Base-by-base conservation (phyloP, 64 coral and sea anemone species). In the Acropora yongei region DNA sequence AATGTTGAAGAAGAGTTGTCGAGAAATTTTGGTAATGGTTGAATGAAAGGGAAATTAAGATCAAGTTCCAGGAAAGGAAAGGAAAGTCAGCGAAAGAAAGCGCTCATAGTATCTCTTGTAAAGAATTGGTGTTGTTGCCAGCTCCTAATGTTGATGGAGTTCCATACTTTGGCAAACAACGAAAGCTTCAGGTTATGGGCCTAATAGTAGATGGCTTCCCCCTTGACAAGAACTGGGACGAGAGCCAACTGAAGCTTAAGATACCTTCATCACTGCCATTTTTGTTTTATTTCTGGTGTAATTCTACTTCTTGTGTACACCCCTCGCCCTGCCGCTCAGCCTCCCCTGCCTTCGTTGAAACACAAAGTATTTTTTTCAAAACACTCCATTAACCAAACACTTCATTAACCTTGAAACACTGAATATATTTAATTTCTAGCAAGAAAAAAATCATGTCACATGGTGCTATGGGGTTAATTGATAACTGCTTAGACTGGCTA, bases 171-270 rank as follows among this genome's bases (percentile, higher is more conserved):
- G 78, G 44, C 16, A 41, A 80, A 49, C 71, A 91, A 79, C 42
- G 89, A 67, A 91, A 91, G 57, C 78, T 91, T 3, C 46, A 91
- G 78, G 89, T 82, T 8, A 53, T 80, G 41, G 89, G 78, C 2
- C 19, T 91, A 6, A 91, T 91, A 72, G 10, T 91, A 68, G 78
- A 91, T 91, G 60, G 78, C 1, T 91, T 91, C 78, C 89, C 89
- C 2, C 68, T 91, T 3, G 89, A 91, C 16, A 91, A 82, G 72
- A 49, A 41, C 41, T 91, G 89, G 79, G 48, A 91, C 68, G 65
- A 68, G 13, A 80, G 50, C 47, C 58, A 91, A 82, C 89, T 91
- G 6, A 78, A 69, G 2, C 11, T 91, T 44, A 91, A 82, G 89
- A 78, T 91, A 79, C 57, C 3, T 14, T 68, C 3, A 10, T 68